These are phyloP conservation scores for Sinocyclocheilus maitianheensis DNA, from an alignment of 2,113 vertebrate species.

Conservation along the genomic window DNA sequence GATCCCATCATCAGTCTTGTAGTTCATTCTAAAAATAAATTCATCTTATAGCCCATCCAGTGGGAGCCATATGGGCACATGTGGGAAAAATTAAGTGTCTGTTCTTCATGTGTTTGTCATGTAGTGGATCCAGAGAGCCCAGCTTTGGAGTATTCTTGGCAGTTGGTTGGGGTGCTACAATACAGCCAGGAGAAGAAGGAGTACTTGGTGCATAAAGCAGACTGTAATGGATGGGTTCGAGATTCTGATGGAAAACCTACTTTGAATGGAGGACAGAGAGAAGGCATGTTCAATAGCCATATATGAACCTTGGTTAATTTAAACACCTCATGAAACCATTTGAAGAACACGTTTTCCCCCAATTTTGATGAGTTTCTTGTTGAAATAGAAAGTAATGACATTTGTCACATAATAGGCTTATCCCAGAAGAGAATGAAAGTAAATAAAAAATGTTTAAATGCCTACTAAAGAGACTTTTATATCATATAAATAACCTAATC, in stretches of 20 bases:
- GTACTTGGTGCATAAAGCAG: constrained; percentile 87
- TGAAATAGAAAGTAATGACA: not conserved
- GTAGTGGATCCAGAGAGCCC: constrained; percentile 75
- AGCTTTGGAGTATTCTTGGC: constrained; percentile 78
- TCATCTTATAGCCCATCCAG: constrained; percentile 13
- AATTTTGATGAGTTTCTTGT: not conserved
- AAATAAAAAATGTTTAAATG: not conserved
- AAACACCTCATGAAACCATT: not conserved
- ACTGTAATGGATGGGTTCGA: constrained; percentile 65
- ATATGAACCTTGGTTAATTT: not conserved
- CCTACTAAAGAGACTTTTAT: not conserved
- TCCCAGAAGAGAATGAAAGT: not conserved
- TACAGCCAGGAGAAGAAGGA: constrained; percentile 78
- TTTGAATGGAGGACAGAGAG: constrained; percentile 69
- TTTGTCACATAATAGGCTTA: not conserved
- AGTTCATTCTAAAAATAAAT: not conserved
- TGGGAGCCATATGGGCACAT: constrained; percentile 27
- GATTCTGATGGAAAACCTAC: constrained; percentile 69
- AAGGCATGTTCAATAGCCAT: constrained; percentile 60
- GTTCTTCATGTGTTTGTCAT: constrained; percentile 35
- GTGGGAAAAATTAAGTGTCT: not conserved
- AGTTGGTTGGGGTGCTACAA: constrained; percentile 84
- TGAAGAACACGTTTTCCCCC: not conserved
- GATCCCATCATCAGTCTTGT: not conserved
- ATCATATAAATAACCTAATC: not conserved